Evolutionary conservation across 2,888 invertebrate species (phyloP).

Genomic region (Junonia oenone): DNA sequence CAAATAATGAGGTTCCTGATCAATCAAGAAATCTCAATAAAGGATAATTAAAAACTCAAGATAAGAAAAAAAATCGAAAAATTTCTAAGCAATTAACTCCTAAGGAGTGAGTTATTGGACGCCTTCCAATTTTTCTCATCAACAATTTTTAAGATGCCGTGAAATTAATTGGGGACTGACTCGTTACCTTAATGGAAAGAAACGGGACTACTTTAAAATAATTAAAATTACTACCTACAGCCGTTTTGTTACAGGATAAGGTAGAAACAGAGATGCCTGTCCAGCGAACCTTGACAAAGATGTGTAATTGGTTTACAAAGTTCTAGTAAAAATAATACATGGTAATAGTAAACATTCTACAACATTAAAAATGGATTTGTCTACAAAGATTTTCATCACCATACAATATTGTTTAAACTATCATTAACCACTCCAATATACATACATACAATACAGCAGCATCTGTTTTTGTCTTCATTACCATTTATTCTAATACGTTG

Average conservation of each 20-base stretch:
- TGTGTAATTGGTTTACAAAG: too few species aligned
- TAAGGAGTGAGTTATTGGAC: constrained; percentile 36
- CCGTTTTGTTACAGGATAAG: constrained; percentile 12
- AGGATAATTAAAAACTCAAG: not conserved
- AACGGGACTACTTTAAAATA: constrained; percentile 30
- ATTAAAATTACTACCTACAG: constrained; percentile 29
- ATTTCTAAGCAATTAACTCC: constrained; percentile 38
- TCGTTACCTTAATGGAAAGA: constrained; percentile 31
- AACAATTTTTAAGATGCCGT: constrained; percentile 34
- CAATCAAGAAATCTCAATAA: not conserved
- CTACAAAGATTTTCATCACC: too few species aligned
- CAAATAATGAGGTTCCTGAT: not conserved
- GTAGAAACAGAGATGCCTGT: constrained; percentile 3
- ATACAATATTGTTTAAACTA: too few species aligned
- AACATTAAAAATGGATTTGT: too few species aligned
- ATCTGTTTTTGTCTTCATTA: too few species aligned
- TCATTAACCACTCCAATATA: too few species aligned
- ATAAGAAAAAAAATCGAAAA: not conserved
- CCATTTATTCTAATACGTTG: too few species aligned
- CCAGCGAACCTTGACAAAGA: too few species aligned
- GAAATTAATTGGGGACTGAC: constrained; percentile 36
- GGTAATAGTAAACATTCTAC: too few species aligned
- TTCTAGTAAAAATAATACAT: too few species aligned
- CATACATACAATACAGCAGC: too few species aligned
- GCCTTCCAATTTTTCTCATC: constrained; percentile 35